A percentile compares a stretch with the other conserved stretches of the same genome.
These are phyloP conservation scores for Piprites chloris DNA, from an alignment of 2,113 vertebrate genomes.

Conservation along the genomic window DNA sequence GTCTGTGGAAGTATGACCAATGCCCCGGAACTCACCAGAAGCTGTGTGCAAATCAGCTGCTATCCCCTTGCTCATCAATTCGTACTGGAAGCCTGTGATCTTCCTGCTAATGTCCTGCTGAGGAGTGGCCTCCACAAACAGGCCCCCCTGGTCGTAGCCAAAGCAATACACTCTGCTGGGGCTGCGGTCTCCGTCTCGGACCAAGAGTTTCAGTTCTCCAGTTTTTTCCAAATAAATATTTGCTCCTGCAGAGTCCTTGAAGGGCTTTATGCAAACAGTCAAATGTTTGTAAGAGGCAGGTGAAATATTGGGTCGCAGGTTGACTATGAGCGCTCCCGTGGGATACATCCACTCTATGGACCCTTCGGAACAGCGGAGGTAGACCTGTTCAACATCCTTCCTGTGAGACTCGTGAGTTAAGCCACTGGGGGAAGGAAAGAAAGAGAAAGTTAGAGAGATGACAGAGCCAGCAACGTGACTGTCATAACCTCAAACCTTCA, in stretches of 20 bases:
- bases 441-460: neutral
- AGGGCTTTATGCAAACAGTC: conserved; percentile 93
- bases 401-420: conserved; percentile 91
- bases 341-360: conserved; percentile 96
- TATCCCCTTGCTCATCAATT: conserved; percentile 79
- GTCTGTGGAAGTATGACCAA: neutral
- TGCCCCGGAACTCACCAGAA: conserved; percentile 76
- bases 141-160: conserved; percentile 84
- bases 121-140: conserved; percentile 92
- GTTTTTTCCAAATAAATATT: conserved; percentile 97
- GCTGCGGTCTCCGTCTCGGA: conserved; percentile 79
- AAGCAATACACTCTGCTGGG: conserved; percentile 86
- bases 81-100: conserved; percentile 93
- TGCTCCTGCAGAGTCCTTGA: conserved; percentile 85
- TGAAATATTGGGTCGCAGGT: conserved; percentile 88
- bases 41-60: conserved; percentile 75
- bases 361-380: conserved; percentile 92
- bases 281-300: conserved; percentile 78
- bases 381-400: conserved; percentile 97
- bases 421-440: conserved; percentile 73
- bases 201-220: conserved; percentile 87
- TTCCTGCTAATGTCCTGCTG: conserved; percentile 92
- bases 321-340: conserved; percentile 92
- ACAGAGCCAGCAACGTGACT: neutral
- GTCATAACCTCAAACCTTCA: conserved; percentile 19